A percentile compares a stretch with the other conserved stretches of the same genome.
phyloP scores from a whole-genome alignment of 1,140 invertebrate species.

The Drosophila kikkawai region DNA sequence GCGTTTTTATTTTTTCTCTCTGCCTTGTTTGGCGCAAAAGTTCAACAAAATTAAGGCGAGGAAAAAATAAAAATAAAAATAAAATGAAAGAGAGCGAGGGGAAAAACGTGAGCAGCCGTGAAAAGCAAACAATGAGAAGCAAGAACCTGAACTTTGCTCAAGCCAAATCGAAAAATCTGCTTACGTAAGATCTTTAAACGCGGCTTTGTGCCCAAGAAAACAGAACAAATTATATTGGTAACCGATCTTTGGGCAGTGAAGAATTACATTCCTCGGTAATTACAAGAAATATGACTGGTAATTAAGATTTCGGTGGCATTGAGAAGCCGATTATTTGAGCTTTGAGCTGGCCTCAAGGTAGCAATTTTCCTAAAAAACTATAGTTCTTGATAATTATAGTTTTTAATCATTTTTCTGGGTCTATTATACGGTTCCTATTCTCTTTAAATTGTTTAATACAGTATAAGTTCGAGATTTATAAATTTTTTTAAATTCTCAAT shows the following conservation, averaged over 20 bases:
- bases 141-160: constrained; percentile 45
- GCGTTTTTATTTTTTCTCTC: constrained; percentile 25
- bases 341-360: neutral
- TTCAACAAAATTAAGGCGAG: constrained; percentile 59
- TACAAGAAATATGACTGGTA: constrained; percentile 6
- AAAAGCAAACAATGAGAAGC: constrained; percentile 56
- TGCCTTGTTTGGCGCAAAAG: constrained; percentile 58
- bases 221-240: constrained; percentile 22
- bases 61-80: constrained; percentile 13
- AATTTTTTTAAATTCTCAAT: neutral
- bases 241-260: constrained; percentile 16
- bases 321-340: neutral
- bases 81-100: constrained; percentile 25
- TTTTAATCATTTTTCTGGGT: neutral
- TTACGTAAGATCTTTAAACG: constrained; percentile 38
- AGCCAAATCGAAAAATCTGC: constrained; percentile 31
- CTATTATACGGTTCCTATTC: neutral
- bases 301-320: constrained; percentile 13
- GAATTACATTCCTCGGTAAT: constrained; percentile 23
- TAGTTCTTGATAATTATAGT: neutral
- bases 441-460: neutral
- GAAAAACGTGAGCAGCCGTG: constrained; percentile 55
- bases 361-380: neutral
- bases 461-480: neutral
- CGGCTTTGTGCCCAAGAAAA: constrained; percentile 20